Conservation (phyloP, 2,113 vertebrate genomes). For the Saccopteryx bilineata region DNA sequence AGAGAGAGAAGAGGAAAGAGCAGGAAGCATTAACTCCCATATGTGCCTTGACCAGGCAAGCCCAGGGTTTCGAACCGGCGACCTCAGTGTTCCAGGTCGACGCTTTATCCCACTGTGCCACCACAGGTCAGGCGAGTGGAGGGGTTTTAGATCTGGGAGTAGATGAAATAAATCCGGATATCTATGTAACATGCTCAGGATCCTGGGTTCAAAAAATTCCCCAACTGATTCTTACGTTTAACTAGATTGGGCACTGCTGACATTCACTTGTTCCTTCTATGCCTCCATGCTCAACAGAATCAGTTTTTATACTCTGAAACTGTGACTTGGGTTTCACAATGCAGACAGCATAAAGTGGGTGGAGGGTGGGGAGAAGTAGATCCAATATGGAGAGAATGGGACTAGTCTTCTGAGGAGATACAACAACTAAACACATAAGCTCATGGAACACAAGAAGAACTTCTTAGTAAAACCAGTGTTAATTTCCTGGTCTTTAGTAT, state of each 20-base stretch:
- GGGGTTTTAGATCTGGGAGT: background rate
- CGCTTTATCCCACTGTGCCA: no score
- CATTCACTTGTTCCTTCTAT: background rate
- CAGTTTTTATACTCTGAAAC: background rate
- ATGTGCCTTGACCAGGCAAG: no score
- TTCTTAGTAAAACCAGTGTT: background rate
- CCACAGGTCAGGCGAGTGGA: background rate
- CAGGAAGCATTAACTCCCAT: no score
- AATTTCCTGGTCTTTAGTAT: background rate
- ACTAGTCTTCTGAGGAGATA: background rate
- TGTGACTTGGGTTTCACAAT: background rate
- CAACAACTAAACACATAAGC: background rate
- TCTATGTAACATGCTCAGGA: background rate
- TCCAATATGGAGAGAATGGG: no score
- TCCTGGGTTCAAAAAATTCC: background rate
- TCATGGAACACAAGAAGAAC: background rate
- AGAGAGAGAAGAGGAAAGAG: no score
- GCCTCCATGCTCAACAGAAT: fast-evolving
- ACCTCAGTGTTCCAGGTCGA: no score
- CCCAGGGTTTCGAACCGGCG: no score
- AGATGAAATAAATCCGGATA: background rate
- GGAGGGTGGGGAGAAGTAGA: fast-evolving
- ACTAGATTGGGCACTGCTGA: background rate
- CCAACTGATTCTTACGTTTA: background rate
- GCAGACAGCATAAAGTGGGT: background rate